Conservation (phyloP, 2,797 vertebrate species). For the Eospalax fontanierii region DNA sequence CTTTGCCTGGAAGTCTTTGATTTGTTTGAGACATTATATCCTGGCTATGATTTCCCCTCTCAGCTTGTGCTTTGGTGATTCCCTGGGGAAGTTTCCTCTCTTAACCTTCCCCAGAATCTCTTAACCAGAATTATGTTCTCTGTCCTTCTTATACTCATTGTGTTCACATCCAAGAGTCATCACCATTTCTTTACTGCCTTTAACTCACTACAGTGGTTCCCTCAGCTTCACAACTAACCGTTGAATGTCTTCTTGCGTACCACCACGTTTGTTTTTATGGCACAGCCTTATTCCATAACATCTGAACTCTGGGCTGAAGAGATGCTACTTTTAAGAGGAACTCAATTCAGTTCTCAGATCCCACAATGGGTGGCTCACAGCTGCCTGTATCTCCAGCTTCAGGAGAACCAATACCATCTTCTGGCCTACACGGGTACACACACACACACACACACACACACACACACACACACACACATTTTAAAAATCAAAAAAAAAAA, state of each 20-base stretch:
- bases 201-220: background rate
- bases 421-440: background rate
- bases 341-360: background rate
- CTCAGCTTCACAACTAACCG: background rate
- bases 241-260: background rate
- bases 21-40: background rate
- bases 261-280: fast-evolving
- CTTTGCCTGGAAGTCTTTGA: background rate
- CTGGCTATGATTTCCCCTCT: background rate
- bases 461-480: background rate
- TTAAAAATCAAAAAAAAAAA: background rate
- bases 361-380: background rate
- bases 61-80: background rate
- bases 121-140: background rate
- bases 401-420: background rate
- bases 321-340: background rate
- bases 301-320: background rate
- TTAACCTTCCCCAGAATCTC: background rate
- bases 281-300: background rate
- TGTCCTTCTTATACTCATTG: background rate
- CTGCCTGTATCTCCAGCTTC: background rate
- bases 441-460: background rate
- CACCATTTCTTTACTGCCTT: background rate
- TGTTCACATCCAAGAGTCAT: background rate
- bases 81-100: fast-evolving